A percentile compares a stretch with the other conserved stretches of the same genome.
Conservation (phyloP, 2,888 invertebrate species). For the Pseudococcus viburni region DNA sequence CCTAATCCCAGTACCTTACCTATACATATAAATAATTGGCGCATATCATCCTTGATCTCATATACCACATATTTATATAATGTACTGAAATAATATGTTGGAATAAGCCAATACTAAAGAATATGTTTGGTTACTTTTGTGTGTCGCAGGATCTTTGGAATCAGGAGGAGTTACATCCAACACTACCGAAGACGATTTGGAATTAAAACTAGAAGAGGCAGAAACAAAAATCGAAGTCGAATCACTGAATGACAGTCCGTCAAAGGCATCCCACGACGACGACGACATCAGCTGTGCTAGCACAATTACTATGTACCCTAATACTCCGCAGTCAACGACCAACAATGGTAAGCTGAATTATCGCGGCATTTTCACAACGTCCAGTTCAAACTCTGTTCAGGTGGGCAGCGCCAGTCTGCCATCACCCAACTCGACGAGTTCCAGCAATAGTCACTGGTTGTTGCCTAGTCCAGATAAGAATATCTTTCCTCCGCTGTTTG, state of each 20-base stretch:
- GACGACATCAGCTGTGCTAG: conserved; percentile 65
- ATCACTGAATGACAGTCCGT: conserved; percentile 67
- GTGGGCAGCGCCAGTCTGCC: conserved; percentile 70
- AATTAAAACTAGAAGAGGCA: conserved; percentile 64
- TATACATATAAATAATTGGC: too few relatives aligned
- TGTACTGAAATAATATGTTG: too few relatives aligned
- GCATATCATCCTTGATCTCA: too few relatives aligned
- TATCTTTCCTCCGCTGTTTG: conserved; percentile 77
- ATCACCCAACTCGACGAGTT: conserved; percentile 73
- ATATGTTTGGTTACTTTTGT: not conserved
- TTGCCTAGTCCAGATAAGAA: conserved; percentile 80
- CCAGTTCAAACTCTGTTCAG: conserved; percentile 73
- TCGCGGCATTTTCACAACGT: conserved; percentile 82
- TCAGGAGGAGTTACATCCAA: conserved; percentile 67
- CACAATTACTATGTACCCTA: conserved; percentile 68
- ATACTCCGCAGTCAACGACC: conserved; percentile 69
- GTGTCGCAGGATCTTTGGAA: conserved; percentile 68
- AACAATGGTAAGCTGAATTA: conserved; percentile 73
- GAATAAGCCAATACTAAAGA: too few relatives aligned
- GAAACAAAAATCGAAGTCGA: conserved; percentile 67
- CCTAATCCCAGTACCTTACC: too few relatives aligned
- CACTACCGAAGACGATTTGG: conserved; percentile 63
- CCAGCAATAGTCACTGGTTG: conserved; percentile 80
- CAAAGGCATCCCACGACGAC: conserved; percentile 65
- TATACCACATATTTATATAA: too few relatives aligned